These are phyloP conservation scores for Catharus ustulatus DNA, from an alignment of 2,797 vertebrate genomes.

Conservation along the genomic window DNA sequence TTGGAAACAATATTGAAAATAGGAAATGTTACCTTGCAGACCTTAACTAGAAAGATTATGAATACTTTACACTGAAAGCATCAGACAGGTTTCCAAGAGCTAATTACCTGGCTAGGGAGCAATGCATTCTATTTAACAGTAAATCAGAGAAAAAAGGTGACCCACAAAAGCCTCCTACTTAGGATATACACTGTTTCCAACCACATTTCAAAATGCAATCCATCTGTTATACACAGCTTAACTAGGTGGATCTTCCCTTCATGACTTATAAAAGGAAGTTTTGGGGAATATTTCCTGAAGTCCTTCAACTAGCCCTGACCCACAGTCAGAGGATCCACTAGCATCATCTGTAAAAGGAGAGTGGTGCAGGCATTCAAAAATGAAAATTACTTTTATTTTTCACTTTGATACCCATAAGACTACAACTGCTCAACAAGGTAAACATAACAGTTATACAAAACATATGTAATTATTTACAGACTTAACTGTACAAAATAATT, in stretches of 20 bases:
- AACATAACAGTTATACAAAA: slow-evolving; percentile 74
- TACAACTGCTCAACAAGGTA: slow-evolving; percentile 68
- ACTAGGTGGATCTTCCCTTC: not conserved
- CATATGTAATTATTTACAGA: slow-evolving; percentile 73
- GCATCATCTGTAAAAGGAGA: not conserved
- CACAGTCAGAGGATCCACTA: not conserved
- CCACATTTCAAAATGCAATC: not conserved
- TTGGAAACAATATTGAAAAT: not conserved
- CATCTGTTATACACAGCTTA: rapidly evolving
- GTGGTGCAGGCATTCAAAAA: slow-evolving; percentile 56
- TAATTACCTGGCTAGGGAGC: not conserved
- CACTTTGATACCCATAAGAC: slow-evolving; percentile 68
- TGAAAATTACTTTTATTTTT: slow-evolving; percentile 74
- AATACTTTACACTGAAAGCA: not conserved
- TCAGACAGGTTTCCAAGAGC: not conserved
- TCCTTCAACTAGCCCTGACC: not conserved
- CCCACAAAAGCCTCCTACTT: not conserved
- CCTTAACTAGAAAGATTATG: not conserved
- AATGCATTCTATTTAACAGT: rapidly evolving
- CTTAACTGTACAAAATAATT: slow-evolving; percentile 80
- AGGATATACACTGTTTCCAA: not conserved
- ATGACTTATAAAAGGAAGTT: not conserved
- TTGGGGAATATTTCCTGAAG: not conserved
- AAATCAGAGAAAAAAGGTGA: not conserved
- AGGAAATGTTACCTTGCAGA: not conserved